Conservation (phyloP, 2,888 invertebrate species). For the Cheilosia variabilis region DNA sequence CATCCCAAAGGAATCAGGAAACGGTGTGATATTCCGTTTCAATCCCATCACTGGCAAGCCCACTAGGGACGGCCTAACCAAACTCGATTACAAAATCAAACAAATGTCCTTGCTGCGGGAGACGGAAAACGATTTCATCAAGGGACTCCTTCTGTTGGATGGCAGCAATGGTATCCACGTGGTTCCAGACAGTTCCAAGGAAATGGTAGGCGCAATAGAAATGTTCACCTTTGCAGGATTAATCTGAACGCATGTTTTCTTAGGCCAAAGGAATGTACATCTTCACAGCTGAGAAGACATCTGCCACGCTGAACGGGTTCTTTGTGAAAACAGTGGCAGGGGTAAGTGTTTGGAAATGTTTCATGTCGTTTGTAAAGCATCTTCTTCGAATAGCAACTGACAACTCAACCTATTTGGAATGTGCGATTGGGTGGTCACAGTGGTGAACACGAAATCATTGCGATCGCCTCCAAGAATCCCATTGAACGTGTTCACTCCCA, state of each 20-base stretch:
- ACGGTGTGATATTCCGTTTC: slow-evolving; percentile 90
- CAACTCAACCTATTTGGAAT: slow-evolving; percentile 90
- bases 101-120: slow-evolving; percentile 90
- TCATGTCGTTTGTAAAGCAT: not conserved
- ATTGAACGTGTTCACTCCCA: slow-evolving; percentile 95
- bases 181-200: slow-evolving; percentile 86
- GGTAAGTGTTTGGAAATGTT: slow-evolving; percentile 77
- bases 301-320: slow-evolving; percentile 87
- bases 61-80: slow-evolving; percentile 84
- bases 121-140: slow-evolving; percentile 89
- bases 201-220: slow-evolving; percentile 77
- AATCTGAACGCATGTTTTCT: slow-evolving; percentile 10
- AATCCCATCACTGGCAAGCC: slow-evolving; percentile 95
- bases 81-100: slow-evolving; percentile 87
- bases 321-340: slow-evolving; percentile 81
- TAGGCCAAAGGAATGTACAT: slow-evolving; percentile 85
- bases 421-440: slow-evolving; percentile 86
- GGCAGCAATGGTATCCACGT: slow-evolving; percentile 87
- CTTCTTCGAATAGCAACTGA: slow-evolving; percentile 84
- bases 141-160: slow-evolving; percentile 91
- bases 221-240: not conserved
- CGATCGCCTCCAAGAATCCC: slow-evolving; percentile 87
- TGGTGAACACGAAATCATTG: slow-evolving; percentile 86
- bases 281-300: slow-evolving; percentile 86
- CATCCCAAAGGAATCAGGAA: slow-evolving; percentile 85